These are phyloP conservation scores for Uromys caudimaculatus DNA, from an alignment of 2,797 vertebrate species.

Conservation along the genomic window DNA sequence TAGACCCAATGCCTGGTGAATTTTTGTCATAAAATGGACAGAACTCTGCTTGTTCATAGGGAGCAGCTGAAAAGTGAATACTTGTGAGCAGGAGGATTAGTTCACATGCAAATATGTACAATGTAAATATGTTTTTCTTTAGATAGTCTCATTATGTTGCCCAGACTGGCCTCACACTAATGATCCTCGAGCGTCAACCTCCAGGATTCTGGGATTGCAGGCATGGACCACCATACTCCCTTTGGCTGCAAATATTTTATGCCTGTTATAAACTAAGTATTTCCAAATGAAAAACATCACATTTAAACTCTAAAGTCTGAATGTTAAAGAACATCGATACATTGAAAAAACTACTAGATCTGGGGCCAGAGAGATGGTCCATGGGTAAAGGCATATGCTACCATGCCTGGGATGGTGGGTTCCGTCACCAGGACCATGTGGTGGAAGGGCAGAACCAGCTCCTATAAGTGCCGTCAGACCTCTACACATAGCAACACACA, in stretches of 20 bases:
- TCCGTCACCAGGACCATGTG: neutral
- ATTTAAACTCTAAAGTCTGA: slow-evolving; percentile 1
- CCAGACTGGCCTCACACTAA: neutral
- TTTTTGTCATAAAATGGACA: slow-evolving; percentile 16
- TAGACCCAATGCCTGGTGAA: neutral
- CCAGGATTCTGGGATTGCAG: neutral
- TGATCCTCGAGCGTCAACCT: neutral
- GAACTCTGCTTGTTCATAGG: neutral
- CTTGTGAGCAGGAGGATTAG: slow-evolving; percentile 53
- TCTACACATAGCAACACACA: neutral
- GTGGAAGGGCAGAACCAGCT: neutral
- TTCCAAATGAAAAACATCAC: slow-evolving; percentile 11
- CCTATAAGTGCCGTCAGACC: neutral
- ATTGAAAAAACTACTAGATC: neutral
- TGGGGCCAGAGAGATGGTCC: neutral
- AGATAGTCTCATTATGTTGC: neutral
- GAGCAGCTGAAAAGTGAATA: neutral
- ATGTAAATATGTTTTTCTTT: neutral
- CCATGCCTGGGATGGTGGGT: no score
- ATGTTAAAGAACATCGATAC: neutral
- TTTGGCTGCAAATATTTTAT: slow-evolving; percentile 49
- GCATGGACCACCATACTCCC: neutral
- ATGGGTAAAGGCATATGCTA: neutral
- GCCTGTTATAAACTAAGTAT: neutral
- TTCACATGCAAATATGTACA: slow-evolving; percentile 33